phyloP scores from a whole-genome alignment of 2,797 vertebrate species.

The Valencia hispanica region DNA sequence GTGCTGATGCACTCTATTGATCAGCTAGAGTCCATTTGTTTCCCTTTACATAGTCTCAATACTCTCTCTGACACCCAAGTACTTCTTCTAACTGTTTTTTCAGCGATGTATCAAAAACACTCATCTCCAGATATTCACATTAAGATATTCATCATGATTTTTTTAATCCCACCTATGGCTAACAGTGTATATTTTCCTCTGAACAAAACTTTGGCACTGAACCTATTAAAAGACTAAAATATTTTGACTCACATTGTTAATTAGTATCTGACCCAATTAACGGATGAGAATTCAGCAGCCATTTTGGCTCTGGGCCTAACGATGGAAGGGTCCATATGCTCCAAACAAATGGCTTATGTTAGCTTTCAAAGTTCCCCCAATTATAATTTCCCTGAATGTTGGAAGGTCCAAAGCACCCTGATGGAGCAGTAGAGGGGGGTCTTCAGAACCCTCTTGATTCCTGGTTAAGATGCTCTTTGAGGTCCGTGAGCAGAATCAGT shows the following conservation, averaged over 20 bases:
- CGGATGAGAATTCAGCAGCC: conserved; percentile 65
- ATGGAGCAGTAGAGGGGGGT: conserved; percentile 50
- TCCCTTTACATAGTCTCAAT: neutral
- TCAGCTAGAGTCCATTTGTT: conserved; percentile 19
- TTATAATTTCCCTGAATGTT: conserved; percentile 73
- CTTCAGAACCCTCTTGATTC: conserved; percentile 41
- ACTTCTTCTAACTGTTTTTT: neutral
- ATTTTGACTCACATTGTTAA: conserved; percentile 67
- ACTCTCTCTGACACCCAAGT: neutral
- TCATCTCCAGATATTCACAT: no score
- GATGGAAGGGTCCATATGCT: conserved; percentile 82
- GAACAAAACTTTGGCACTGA: conserved; percentile 26
- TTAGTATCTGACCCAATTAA: conserved; percentile 80
- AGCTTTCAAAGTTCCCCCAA: conserved; percentile 65
- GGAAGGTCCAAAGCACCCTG: conserved; percentile 55
- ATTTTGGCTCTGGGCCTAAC: conserved; percentile 77
- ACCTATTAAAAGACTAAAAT: conserved; percentile 49
- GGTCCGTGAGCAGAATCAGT: conserved; percentile 28
- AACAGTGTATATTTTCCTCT: conserved; percentile 21
- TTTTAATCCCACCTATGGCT: conserved; percentile 14
- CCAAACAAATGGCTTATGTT: conserved; percentile 74
- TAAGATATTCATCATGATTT: neutral
- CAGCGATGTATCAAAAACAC: neutral
- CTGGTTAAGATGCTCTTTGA: conserved; percentile 35
- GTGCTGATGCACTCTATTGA: conserved; percentile 41